Percentiles rank a stretch among this genome's conserved stretches.
Conservation (phyloP, 2,113 vertebrate genomes). For the Panthera leo region DNA sequence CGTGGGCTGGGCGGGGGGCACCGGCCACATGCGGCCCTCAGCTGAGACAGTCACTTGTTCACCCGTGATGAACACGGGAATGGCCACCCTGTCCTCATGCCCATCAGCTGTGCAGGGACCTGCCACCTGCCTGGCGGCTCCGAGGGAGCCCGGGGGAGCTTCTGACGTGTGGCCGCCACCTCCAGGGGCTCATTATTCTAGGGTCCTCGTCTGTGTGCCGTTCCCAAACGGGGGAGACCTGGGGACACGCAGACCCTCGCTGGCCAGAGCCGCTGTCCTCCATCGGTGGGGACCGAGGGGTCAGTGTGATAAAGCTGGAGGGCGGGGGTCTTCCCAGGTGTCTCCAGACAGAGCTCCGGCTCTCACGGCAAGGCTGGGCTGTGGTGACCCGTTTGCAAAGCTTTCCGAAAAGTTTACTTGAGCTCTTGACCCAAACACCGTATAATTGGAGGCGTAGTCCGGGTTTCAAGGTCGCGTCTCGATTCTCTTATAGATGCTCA, state of each 20-base stretch:
- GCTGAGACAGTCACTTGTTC: accelerated
- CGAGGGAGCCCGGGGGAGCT: accelerated
- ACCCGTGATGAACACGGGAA: accelerated
- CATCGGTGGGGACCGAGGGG: accelerated
- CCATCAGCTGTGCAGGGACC: neutral
- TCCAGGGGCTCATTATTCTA: neutral
- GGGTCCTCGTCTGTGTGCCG: neutral
- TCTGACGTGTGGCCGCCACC: neutral
- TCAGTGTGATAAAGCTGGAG: accelerated
- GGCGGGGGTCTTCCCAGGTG: accelerated
- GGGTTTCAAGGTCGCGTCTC: accelerated
- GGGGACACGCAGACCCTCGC: neutral
- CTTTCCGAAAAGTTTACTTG: neutral
- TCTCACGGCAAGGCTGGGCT: neutral
- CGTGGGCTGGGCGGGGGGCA: neutral
- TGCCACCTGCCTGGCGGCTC: accelerated
- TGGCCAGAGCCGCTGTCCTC: accelerated
- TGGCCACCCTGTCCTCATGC: neutral
- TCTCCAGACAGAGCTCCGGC: neutral
- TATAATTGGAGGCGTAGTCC: accelerated
- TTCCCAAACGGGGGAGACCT: neutral
- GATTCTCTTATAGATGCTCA: accelerated
- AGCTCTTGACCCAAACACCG: neutral
- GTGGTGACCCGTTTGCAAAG: accelerated
- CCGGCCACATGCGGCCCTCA: accelerated